Percentiles rank a stretch among this genome's conserved stretches.
phyloP scores from a whole-genome alignment of 1,140 invertebrate genomes.

The Trichonephila clavipes region DNA sequence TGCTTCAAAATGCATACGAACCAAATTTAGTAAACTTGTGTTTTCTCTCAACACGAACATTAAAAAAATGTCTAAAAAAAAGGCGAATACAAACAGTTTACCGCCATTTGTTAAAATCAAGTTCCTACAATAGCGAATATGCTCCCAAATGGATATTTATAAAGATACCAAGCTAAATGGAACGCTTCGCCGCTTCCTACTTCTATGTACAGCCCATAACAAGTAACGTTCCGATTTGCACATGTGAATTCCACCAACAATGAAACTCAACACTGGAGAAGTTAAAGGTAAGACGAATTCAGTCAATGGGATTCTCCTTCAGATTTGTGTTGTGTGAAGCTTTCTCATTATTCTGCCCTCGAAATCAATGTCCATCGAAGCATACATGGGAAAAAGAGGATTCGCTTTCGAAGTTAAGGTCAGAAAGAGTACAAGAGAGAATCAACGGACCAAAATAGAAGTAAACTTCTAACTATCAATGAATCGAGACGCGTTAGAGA shows the following conservation, averaged over 20 bases:
- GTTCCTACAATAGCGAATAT: background rate
- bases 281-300: background rate
- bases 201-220: background rate
- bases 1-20: too few relatives aligned
- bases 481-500: too few relatives aligned
- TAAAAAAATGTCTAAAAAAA: too few relatives aligned
- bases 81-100: too few relatives aligned
- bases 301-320: background rate
- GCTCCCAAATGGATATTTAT: background rate
- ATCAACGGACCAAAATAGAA: too few relatives aligned
- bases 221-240: background rate
- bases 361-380: slow-evolving; percentile 39
- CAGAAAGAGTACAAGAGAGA: background rate
- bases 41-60: too few relatives aligned
- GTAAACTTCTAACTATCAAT: too few relatives aligned
- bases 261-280: background rate
- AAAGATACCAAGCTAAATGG: background rate
- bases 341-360: slow-evolving; percentile 1
- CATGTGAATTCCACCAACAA: background rate
- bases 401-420: slow-evolving; percentile 11
- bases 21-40: too few relatives aligned
- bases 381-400: slow-evolving; percentile 11
- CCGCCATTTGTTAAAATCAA: too few relatives aligned
- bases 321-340: background rate
- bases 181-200: background rate